Evolutionary conservation across 1,140 invertebrate genomes (phyloP), one percentile per base, ranked within the genome.

Genomic region (Drosophila varians): DNA sequence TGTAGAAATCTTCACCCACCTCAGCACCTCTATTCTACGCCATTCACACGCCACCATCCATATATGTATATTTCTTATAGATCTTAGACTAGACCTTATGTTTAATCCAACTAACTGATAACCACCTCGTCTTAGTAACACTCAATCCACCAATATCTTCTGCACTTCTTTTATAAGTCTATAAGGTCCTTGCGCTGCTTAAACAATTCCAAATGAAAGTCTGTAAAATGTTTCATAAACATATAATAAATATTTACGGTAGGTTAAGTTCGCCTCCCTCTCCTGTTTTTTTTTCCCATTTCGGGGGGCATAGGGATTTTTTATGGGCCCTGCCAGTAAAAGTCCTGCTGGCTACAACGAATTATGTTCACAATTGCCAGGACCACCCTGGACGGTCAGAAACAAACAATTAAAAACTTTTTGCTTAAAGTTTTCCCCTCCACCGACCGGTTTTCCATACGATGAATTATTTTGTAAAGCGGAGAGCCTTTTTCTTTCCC

Each of bases 221-320:
- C 82, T 87, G 82, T 87, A 87, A 77, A 86, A 88, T 87, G 83
- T 87, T 87, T 82, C 82, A 86, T 77, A 87, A 87, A 88, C 82
- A 87, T 75, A 87, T 72, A 87, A 86, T 86, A 86, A 86, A 87
- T 87, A 87, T 83, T 88, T 77, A 87, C 77, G 77, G 55, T 86
- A 86, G 80, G 80, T 86, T 86, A 87, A 79, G 49, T 75, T 52
- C 36, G 51, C 28, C 48, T 40, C 16, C 16, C 7, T 42, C 16
- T 48, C 9, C 9, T 23, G 21, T 23, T 3, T 38, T 3, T 56
- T 12, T 40, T 40, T 26, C n/a, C n/a, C n/a, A n/a, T 21, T 19
- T 12, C 14, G 38, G 31, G 53, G 38, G 55, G 45, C 77, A 48
- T 64, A 75, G 68, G 45, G 64, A 40, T 58, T 56, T 48, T 38